Conservation (phyloP, 23 tunicate genomes). For the Botrylloides violaceus region DNA sequence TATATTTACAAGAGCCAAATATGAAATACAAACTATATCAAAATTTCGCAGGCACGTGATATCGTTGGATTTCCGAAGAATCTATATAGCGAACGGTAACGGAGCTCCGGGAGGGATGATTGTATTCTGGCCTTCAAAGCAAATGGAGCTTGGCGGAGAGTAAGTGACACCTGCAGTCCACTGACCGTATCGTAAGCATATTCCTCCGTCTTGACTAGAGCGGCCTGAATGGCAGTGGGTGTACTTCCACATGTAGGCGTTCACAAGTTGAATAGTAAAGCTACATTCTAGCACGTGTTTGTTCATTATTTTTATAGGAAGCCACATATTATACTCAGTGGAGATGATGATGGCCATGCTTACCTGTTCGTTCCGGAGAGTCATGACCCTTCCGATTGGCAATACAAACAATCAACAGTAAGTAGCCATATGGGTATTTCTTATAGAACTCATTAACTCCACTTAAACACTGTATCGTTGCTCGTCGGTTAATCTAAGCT, state of each 20-base stretch:
- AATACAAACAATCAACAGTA: slow-evolving; percentile 60
- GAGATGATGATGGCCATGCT: slow-evolving; percentile 89
- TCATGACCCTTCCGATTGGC: slow-evolving; percentile 38
- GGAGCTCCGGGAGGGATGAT: slow-evolving; percentile 67
- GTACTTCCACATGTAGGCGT: no score
- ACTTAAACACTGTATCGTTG: no score
- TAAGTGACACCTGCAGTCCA: not conserved
- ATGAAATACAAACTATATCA: no score
- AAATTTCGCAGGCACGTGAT: slow-evolving; percentile 2
- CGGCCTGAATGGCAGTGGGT: no score
- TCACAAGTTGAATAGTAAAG: no score
- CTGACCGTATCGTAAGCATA: no score
- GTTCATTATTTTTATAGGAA: slow-evolving; percentile 25
- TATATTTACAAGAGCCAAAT: no score
- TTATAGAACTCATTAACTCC: no score
- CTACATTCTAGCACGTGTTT: not conserved
- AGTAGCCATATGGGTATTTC: no score
- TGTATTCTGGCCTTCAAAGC: slow-evolving; percentile 38
- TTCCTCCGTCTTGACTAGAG: no score
- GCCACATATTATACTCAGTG: slow-evolving; percentile 73
- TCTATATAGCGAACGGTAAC: slow-evolving; percentile 21
- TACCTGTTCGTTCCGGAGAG: slow-evolving; percentile 63
- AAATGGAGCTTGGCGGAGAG: slow-evolving; percentile 12
- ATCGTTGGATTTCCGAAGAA: slow-evolving; percentile 1
- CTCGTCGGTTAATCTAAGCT: no score